Percentiles rank a stretch among this genome's conserved stretches.
phyloP scores from a whole-genome alignment of 2,113 vertebrate genomes.

The Centrocercus urophasianus region DNA sequence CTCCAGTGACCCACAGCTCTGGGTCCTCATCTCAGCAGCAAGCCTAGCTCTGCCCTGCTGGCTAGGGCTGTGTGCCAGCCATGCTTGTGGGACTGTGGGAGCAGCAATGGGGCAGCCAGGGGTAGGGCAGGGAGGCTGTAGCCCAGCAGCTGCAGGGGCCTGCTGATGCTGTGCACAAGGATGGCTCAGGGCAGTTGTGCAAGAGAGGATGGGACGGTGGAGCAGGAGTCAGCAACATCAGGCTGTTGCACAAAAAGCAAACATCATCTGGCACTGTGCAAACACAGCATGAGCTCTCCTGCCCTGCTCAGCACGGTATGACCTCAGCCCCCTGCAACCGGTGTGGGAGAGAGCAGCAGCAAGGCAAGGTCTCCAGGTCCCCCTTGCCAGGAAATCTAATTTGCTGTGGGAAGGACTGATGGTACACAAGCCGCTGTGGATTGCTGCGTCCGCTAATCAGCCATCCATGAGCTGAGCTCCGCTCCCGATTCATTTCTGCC shows the following conservation, averaged over 20 bases:
- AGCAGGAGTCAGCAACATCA: background rate
- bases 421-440: rapidly evolving
- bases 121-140: background rate
- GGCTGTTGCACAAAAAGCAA: background rate
- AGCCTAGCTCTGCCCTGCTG: background rate
- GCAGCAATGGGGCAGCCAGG: background rate
- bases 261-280: background rate
- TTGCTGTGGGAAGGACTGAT: rapidly evolving
- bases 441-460: background rate
- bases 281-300: background rate
- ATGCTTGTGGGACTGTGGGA: background rate
- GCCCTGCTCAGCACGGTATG: rapidly evolving
- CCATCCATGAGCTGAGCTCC: background rate
- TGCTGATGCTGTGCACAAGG: background rate
- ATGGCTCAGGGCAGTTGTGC: rapidly evolving
- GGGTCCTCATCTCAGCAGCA: background rate
- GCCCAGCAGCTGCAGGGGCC: background rate
- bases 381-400: background rate
- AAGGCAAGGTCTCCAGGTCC: rapidly evolving
- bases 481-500: background rate
- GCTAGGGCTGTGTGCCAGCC: background rate
- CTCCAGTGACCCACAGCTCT: background rate
- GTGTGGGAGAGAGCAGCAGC: background rate
- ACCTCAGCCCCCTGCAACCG: background rate
- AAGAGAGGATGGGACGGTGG: background rate